Evolutionary conservation across 2,888 invertebrate species (phyloP), one percentile per base, ranked within the genome.

Genomic region (Apamea crenata): DNA sequence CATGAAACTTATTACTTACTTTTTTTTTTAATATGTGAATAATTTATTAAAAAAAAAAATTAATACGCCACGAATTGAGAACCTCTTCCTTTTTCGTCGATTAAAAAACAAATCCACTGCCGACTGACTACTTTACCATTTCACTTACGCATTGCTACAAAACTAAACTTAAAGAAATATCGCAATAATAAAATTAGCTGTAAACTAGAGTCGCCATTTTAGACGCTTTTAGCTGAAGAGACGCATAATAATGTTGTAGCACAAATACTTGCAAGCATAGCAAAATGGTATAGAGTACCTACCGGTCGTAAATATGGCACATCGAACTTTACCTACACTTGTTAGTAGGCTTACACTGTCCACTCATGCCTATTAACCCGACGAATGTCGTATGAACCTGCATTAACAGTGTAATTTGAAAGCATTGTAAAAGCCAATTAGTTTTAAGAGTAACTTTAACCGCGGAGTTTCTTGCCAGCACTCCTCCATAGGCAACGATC

Each of bases 181-280:
- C 59, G 87, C 87, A 87, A 87, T 87, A 86, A 86, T 83, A 87
- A 61, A 40, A 36, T 87, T 77, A 79, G 77, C 36, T 66, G 36
- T 36, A 56, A 61, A 74, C 78, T 78, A 85, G 88, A 18, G 89
- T 80, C 76, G 88, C 77, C 16, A 61, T 79, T 85, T 74, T 65
- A 88, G 78, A 79, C 25, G 90, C 88, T 89, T 89, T n/a, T 72
- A 80, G 87, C 79, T 81, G 73, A 67, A 73, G 69, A 81, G 61
- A 84, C 84, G 90, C 90, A 90, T 89, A 87, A 85, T 66, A 76
- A 85, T 73, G 63, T 84, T 83, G 75, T 82, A 87, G 90, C 90
- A 90, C 89, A 90, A 88, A 84, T 80, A 75, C 16, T 86, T 77
- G 87, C 83, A 74, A 77, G 77, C 82, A 65, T 79, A 81, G 78